Conservation (phyloP, 2,888 invertebrate species). For the Branchellion lobata region DNA sequence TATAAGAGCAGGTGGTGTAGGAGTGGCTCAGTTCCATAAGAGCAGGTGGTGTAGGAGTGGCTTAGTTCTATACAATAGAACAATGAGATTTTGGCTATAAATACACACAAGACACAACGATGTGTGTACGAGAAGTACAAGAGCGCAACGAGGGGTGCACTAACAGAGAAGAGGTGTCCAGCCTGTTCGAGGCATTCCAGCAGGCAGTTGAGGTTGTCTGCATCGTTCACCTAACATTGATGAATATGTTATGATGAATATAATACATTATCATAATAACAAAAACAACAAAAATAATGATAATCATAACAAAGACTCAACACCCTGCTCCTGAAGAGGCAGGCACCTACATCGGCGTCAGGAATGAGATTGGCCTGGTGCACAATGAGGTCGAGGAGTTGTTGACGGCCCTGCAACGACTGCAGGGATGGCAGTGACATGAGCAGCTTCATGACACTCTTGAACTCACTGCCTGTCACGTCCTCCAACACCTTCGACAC, state of each 20-base stretch:
- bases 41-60: too few relatives aligned
- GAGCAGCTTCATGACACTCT: conserved; percentile 81
- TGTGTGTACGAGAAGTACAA: too few relatives aligned
- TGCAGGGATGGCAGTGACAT: conserved; percentile 78
- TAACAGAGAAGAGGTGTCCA: conserved; percentile 84
- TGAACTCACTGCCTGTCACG: conserved; percentile 87
- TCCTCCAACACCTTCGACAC: conserved; percentile 66
- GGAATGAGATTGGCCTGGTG: conserved; percentile 80
- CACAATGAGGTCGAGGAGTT: conserved; percentile 79
- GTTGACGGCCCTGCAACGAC: conserved; percentile 80
- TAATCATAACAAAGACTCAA: too few relatives aligned
- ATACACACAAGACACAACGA: too few relatives aligned
- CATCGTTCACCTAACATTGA: conserved; percentile 60
- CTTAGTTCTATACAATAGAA: too few relatives aligned
- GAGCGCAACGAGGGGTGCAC: too few relatives aligned
- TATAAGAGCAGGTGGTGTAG: too few relatives aligned
- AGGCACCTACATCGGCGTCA: conserved; percentile 57
- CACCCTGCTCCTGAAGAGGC: too few relatives aligned
- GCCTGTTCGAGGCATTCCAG: conserved; percentile 83
- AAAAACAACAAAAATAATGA: background rate
- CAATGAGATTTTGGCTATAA: too few relatives aligned
- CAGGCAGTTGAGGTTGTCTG: conserved; percentile 70
- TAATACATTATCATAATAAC: background rate
- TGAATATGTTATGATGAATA: background rate
- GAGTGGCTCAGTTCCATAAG: too few relatives aligned